Conservation (phyloP, 1,140 invertebrate genomes). For the Harpegnathos saltator region DNA sequence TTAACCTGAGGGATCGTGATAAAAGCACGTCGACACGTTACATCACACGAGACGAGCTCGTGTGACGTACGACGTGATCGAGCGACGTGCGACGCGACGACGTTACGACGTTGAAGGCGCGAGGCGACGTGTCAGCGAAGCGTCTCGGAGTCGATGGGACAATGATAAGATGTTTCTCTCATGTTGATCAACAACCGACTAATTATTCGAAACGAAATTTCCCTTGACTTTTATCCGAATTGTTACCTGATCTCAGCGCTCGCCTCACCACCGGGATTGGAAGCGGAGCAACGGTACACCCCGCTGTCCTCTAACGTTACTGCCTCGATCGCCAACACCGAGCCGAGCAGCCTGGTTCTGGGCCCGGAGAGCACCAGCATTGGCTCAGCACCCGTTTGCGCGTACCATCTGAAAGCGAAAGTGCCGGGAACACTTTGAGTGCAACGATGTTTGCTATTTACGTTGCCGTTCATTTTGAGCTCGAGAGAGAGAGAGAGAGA, state of each 20-base stretch:
- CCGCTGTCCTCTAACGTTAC: conserved; percentile 90
- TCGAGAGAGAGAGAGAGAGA: too few relatives aligned
- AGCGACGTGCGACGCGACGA: neutral
- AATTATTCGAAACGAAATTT: conserved; percentile 1
- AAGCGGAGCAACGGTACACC: conserved; percentile 89
- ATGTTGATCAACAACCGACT: neutral
- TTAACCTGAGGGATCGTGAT: conserved; percentile 83
- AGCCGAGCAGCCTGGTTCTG: conserved; percentile 88
- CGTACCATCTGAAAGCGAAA: conserved; percentile 88
- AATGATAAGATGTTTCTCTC: neutral
- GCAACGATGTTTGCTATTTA: neutral
- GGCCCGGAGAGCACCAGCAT: conserved; percentile 88
- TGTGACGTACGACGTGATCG: neutral
- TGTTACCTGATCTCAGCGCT: conserved; percentile 88
- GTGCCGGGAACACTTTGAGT: conserved; percentile 29
- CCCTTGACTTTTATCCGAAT: neutral
- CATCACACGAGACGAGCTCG: neutral
- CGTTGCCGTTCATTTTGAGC: neutral
- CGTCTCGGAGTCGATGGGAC: neutral
- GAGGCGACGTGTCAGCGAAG: neutral
- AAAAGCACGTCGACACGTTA: conserved; percentile 14
- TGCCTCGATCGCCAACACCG: conserved; percentile 90
- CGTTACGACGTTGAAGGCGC: neutral
- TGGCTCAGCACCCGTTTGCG: conserved; percentile 88
- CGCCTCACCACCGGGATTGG: conserved; percentile 90